phyloP scores from a whole-genome alignment of 2,113 vertebrate genomes.

The Suricata suricatta region DNA sequence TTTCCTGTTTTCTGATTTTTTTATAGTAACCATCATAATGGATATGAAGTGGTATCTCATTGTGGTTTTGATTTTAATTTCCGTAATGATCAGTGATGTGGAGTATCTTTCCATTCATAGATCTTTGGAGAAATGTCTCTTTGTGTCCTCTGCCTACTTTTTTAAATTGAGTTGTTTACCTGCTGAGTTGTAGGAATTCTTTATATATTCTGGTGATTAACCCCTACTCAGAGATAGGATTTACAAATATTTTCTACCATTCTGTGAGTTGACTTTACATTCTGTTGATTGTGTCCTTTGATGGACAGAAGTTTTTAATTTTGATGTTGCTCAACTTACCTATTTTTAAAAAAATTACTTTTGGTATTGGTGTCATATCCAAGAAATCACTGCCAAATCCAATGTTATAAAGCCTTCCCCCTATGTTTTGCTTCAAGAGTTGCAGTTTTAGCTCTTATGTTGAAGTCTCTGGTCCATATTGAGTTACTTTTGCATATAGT shows the following conservation, averaged over 20 bases:
- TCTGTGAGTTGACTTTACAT: not conserved
- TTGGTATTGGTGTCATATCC: not conserved
- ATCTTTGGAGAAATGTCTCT: not conserved
- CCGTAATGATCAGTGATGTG: not conserved
- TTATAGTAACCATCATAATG: not conserved
- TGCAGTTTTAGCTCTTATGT: not conserved
- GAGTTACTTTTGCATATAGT: not conserved
- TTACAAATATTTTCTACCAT: not conserved
- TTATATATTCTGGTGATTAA: not conserved
- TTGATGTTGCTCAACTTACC: not conserved
- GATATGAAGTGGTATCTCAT: not conserved
- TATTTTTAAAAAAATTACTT: not conserved
- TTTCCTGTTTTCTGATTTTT: not conserved
- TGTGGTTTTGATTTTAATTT: not conserved
- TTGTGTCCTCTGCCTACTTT: not conserved
- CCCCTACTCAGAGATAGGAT: not conserved
- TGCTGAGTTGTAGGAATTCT: not conserved
- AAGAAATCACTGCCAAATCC: not conserved
- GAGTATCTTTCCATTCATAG: not conserved
- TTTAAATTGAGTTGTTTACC: not conserved
- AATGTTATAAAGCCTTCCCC: not conserved
- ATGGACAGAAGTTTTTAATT: not conserved
- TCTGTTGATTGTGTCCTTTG: not conserved
- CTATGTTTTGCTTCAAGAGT: not conserved
- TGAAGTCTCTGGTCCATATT: not conserved